Evolutionary conservation across 2,888 invertebrate species (phyloP), one percentile per base, ranked within the genome.

Genomic region (Beris chalybata): DNA sequence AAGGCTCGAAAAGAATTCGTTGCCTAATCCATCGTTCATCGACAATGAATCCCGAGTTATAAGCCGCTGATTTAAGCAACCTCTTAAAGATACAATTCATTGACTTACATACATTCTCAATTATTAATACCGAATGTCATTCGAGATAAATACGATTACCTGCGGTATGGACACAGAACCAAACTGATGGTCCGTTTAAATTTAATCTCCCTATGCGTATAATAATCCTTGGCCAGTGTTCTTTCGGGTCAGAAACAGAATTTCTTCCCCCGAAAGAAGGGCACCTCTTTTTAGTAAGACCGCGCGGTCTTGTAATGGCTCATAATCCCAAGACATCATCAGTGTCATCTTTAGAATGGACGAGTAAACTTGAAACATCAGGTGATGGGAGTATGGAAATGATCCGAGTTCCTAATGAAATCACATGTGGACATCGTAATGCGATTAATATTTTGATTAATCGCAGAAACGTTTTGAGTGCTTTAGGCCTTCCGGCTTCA

Each of bases 51-150:
- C 2, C 9, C 7, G 2, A 38, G 38, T 9, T 48, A 15, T 48
- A 48, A 48, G 5, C 48, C 48, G 48, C 12, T 22, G 22, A 48
- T 7, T 7, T 22, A 48, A 48, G 48, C 13, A 48, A 3, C 12
- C 48, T 48, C 67, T 63, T 63, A 63, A 63, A 66, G 56, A 45
- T 56, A 61, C 61, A 63, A 67, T 67, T 63, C 67, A 67, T 55
- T 67, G 67, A 67, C 55, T 67, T 67, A 67, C 67, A 67, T 67
- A 67, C 67, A 67, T 67, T 63, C 63, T 55, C 67, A 38, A 38
- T 38, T 63, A 67, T 67, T 67, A 67, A 67, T 67, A 63, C 67
- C 43, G 67, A 67, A 67, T 67, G 67, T 67, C 67, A 67, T 67
- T 67, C 55, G 56, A 67, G 67, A 67, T 67, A 61, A 67, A 67